Base-by-base conservation (phyloP, 30 jellyfish, hydroid and myxozoan genomes). In the Cassiopea andromeda region DNA sequence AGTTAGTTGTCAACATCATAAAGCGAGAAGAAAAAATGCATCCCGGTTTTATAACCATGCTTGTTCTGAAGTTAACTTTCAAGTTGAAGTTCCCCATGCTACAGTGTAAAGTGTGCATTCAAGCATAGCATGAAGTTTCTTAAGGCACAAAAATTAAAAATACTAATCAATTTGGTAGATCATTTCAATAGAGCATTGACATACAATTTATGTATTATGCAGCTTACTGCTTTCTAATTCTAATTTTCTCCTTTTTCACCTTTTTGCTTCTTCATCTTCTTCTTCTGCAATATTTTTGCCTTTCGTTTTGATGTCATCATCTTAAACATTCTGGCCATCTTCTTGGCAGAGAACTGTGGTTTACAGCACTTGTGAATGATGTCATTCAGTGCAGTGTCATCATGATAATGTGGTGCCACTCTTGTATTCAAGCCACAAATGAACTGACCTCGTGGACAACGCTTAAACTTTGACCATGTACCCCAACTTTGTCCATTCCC, bases 401-500 rank as follows among this genome's bases (percentile, higher is more conserved):
- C 75, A 19, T 66, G 45, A 19, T 66, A 66, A 14, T 66, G 75
- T 4, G 75, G 75, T 66, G 75, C 75, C 8, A 66, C 75, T 19
- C 75, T 66, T 14, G 75, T 66, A 13, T 66, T 19, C 75, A 66
- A 7, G 0, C 75, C 75, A 66, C 75, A 66, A 4, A 78, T 78
- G 57, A 46, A 78, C 58, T 78, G 77, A 46, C 74, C 74, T 0
- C 19, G 38, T 2, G 88, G 88, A 48, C 88, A 78, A 1, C 77
- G 71, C 43, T 50, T 49, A 8, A 46, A 50, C 44, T 78, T 19
- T 8, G 77, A 38, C 88, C 88, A 78, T 1, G 44, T 1, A 46
- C 88, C 88, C 75, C 75, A 60, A 8, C 49, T 57, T 5, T 46
- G 0, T 0, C 92, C 92, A 48, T 58, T 46, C 1, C 87, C 92